A percentile compares a stretch with the other conserved stretches of the same genome.
These are phyloP conservation scores for Drosophila tanythrix DNA, from an alignment of 2,888 invertebrate genomes.

Conservation along the genomic window DNA sequence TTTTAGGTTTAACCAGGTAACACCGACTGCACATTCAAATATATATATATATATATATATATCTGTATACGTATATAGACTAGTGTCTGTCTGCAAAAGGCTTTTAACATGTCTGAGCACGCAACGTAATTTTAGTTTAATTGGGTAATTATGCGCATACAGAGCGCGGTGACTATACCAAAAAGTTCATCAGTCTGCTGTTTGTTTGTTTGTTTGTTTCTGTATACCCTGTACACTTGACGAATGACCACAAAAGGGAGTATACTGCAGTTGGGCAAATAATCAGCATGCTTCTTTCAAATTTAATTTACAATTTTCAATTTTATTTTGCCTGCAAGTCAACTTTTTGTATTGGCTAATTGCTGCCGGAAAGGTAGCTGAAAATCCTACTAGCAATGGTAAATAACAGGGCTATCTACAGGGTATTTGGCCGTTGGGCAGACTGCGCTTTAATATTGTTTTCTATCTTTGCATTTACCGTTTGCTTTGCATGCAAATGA, in stretches of 20 bases:
- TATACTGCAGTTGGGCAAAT: neutral
- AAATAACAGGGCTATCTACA: neutral
- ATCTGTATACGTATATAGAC: neutral
- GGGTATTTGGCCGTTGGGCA: neutral
- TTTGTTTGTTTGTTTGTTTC: constrained; percentile 15
- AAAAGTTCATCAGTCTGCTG: constrained; percentile 18
- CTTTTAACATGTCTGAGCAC: constrained; percentile 85
- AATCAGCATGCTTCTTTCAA: neutral
- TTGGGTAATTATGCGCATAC: constrained; percentile 85
- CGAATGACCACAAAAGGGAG: neutral
- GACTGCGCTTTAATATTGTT: constrained; percentile 12
- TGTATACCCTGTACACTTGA: constrained; percentile 4
- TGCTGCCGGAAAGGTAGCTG: no score
- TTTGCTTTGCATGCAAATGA: constrained; percentile 61
- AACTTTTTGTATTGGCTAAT: neutral
- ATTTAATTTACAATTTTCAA: neutral
- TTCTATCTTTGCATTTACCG: constrained; percentile 3
- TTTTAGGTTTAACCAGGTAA: constrained; percentile 24
- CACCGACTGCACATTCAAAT: constrained; percentile 1
- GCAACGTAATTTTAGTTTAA: constrained; percentile 85
- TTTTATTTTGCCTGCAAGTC: neutral
- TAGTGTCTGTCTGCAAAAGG: constrained; percentile 71
- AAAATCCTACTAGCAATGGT: neutral
- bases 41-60: neutral
- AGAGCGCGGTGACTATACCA: constrained; percentile 54